Conservation (phyloP, 2,113 vertebrate species). For the Antechinus stuartii region DNA sequence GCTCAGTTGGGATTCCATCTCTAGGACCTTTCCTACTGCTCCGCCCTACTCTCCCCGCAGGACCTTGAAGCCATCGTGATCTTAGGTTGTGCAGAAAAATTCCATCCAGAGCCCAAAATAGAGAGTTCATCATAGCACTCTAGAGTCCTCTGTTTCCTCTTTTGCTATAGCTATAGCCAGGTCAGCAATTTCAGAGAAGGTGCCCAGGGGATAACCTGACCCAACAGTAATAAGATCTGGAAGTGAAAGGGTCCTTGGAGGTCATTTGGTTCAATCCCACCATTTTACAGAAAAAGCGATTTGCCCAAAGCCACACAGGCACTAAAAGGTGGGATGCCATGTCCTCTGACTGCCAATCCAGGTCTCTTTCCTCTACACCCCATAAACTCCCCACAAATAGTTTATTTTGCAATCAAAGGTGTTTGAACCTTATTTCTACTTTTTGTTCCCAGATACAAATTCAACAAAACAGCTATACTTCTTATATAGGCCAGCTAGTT, state of each 20-base stretch:
- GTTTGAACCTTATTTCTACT: background rate
- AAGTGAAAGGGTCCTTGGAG: background rate
- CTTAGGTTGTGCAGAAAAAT: background rate
- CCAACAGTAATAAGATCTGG: background rate
- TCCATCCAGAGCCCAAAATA: background rate
- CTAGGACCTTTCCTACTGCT: no score
- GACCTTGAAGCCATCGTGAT: background rate
- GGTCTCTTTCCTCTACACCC: background rate
- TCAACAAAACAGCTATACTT: background rate
- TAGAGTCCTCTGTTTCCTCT: background rate
- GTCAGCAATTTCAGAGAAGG: background rate
- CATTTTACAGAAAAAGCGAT: background rate
- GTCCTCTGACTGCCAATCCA: background rate
- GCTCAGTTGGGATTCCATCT: no score
- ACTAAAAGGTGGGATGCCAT: background rate
- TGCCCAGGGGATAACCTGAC: background rate
- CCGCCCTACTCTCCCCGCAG: background rate
- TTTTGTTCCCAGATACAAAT: background rate
- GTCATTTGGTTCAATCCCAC: background rate
- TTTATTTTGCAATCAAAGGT: background rate
- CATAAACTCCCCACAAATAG: background rate
- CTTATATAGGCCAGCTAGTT: background rate
- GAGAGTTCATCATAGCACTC: background rate
- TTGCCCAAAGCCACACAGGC: background rate
- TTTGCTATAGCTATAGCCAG: background rate